Base-by-base conservation (phyloP, 2,888 invertebrate species). In the Lasiommata megera region DNA sequence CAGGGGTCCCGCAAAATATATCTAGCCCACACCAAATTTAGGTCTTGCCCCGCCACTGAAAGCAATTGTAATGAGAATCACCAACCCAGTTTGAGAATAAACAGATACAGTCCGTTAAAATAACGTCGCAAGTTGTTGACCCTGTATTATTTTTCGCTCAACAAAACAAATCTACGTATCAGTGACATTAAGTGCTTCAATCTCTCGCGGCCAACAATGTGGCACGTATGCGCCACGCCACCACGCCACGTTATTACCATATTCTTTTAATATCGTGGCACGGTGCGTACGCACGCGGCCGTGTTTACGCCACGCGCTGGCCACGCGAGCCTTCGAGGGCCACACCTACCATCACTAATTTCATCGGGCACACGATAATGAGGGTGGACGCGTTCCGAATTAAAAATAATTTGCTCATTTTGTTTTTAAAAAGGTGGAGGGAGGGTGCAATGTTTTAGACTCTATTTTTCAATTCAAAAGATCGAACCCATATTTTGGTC, bases 151-250 rank as follows among this genome's bases (percentile, higher is more conserved):
- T 46, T 34, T 62, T 61, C 52, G 52, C 51, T 51, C 43, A 47
- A 53, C 52, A 53, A 62, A 63, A 62, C 59, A 64, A 64, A 58
- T 61, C 44, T 46, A 54, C 59, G 60, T 73, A 73, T 73, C 68
- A 61, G 58, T 85, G 88, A 86, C 84, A 65, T 84, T 74, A 77
- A 88, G 86, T 79, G 81, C 65, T 74, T 80, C 80, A 83, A 80
- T 80, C 76, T 83, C 65, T 71, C 85, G 73, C 80, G 65, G 67
- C 67, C 69, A 70, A 80, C 79, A 80, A 77, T 77, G 71, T 66
- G 67, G 61, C 67, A 65, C 68, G 69, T 69, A 68, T 74, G 73
- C 70, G 68, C 63, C 66, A 67, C 70, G 70, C 71, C 69, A 68
- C 53, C 63, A 52, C 59, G 56, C 63, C 69, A 67, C 52, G 64